These are phyloP conservation scores for Styela plicata DNA, from an alignment of 23 tunicate species.

Conservation along the genomic window DNA sequence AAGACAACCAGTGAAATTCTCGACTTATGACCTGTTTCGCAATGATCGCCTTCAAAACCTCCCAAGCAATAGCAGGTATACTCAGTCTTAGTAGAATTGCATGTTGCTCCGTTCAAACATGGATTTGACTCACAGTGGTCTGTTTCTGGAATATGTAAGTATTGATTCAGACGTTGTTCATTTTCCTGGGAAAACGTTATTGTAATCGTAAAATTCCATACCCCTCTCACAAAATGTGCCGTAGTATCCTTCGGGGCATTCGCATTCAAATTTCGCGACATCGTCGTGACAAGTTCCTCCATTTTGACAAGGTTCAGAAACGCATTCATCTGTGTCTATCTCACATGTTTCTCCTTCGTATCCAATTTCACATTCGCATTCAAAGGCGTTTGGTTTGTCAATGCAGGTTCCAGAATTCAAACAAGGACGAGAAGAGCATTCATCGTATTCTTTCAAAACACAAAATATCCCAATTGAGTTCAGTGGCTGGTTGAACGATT, in stretches of 20 bases:
- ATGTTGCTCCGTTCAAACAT: slow-evolving; percentile 20
- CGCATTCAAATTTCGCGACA: background rate
- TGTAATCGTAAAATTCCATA: background rate
- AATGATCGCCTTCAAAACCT: slow-evolving; percentile 24
- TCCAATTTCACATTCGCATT: slow-evolving; percentile 4
- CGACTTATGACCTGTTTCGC: slow-evolving; percentile 12
- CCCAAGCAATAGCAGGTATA: background rate
- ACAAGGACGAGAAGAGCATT: slow-evolving; percentile 22
- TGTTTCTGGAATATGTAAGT: background rate
- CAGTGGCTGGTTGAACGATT: background rate
- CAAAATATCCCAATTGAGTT: background rate
- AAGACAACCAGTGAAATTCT: background rate
- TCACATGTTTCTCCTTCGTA: slow-evolving; percentile 29
- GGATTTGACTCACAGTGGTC: slow-evolving; percentile 5
- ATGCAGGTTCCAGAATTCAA: slow-evolving; percentile 7
- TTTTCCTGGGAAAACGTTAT: background rate
- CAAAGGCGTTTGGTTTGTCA: background rate
- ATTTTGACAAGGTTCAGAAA: slow-evolving; percentile 24
- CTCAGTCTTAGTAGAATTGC: background rate
- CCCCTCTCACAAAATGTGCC: slow-evolving; percentile 14
- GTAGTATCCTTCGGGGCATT: background rate
- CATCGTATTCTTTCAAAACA: background rate
- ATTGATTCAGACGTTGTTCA: background rate
- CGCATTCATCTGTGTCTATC: slow-evolving; percentile 36
- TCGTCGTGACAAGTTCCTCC: slow-evolving; percentile 16